Conservation (phyloP, 2,113 vertebrate species). For the Lontra canadensis region DNA sequence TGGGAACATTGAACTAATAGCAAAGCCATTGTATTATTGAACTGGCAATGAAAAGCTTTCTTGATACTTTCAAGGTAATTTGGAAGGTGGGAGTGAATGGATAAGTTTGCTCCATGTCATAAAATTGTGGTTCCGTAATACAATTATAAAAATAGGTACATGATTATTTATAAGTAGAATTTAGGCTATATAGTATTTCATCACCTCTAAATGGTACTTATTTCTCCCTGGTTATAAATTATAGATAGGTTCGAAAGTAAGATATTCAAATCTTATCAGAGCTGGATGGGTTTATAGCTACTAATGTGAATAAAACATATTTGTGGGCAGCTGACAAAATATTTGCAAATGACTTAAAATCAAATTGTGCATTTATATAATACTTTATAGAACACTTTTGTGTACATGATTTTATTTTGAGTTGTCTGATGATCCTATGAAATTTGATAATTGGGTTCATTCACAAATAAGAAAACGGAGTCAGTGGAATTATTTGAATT, state of each 20-base stretch:
- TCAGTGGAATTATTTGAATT: background rate
- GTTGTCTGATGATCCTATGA: background rate
- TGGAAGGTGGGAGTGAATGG: background rate
- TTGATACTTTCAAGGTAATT: background rate
- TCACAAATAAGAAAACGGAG: background rate
- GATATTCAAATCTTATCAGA: background rate
- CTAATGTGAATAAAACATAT: background rate
- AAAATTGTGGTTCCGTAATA: background rate
- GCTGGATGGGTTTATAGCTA: background rate
- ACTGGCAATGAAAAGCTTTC: background rate
- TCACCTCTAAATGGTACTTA: background rate
- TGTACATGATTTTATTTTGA: background rate
- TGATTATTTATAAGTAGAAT: background rate
- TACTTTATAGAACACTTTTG: background rate
- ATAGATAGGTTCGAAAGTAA: constrained; percentile 4
- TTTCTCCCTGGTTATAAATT: background rate
- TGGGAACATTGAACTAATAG: background rate
- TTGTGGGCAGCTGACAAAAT: background rate
- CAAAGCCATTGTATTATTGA: background rate
- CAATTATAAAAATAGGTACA: background rate
- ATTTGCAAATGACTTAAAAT: constrained; percentile 31
- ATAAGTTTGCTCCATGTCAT: background rate
- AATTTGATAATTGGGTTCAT: background rate
- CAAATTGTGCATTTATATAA: background rate
- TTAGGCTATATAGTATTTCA: background rate